Conservation (phyloP, 2,888 invertebrate species). For the Mayetiola destructor region DNA sequence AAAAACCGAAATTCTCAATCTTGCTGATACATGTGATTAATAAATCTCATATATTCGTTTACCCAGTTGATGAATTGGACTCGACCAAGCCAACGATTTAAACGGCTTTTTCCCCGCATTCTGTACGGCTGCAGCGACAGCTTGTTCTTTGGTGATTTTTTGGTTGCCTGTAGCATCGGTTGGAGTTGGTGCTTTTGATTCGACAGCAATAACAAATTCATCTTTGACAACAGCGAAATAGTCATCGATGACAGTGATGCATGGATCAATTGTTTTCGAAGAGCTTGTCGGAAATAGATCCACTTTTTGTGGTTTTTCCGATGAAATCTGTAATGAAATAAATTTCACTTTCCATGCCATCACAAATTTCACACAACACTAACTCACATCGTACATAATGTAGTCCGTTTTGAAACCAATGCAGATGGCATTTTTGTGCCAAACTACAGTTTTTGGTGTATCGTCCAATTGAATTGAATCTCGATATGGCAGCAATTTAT, state of each 20-base stretch:
- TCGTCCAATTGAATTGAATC: constrained; percentile 65
- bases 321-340: constrained; percentile 21
- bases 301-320: constrained; percentile 44
- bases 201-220: constrained; percentile 71
- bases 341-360: background rate
- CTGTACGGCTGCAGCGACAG: background rate
- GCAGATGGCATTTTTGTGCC: constrained; percentile 73
- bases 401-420: constrained; percentile 78
- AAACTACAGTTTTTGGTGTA: constrained; percentile 62
- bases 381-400: constrained; percentile 53
- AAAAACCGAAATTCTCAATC: too few relatives aligned
- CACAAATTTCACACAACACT: background rate
- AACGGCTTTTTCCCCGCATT: constrained; percentile 1
- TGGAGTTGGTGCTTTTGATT: constrained; percentile 51
- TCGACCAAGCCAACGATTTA: constrained; percentile 27
- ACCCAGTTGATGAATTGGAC: constrained; percentile 23
- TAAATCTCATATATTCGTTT: too few relatives aligned
- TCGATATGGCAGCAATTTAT: constrained; percentile 57
- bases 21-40: too few relatives aligned
- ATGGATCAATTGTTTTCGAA: constrained; percentile 64
- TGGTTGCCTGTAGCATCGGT: constrained; percentile 42
- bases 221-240: constrained; percentile 76
- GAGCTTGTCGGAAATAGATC: constrained; percentile 78
- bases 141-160: background rate
- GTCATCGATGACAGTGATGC: constrained; percentile 58